Evolutionary conservation across 2,113 vertebrate species (phyloP).

Genomic region (Chloropsis cyanopogon): DNA sequence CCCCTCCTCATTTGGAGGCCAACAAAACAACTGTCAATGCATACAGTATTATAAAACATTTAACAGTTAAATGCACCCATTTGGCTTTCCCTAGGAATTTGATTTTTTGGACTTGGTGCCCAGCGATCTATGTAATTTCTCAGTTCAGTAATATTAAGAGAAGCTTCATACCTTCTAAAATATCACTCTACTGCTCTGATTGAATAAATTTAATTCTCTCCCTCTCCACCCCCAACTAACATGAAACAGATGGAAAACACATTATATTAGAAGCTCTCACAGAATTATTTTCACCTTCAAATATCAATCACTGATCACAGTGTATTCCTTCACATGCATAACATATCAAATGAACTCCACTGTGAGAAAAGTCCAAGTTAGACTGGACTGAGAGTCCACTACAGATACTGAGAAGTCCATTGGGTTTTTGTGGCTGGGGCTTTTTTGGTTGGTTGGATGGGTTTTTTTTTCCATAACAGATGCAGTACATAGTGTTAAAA

Average conservation of each 20-base stretch:
- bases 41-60: background rate
- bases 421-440: background rate
- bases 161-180: conserved; percentile 25
- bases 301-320: background rate
- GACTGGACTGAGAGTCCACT: background rate
- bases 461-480: background rate
- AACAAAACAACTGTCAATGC: conserved; percentile 8
- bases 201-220: background rate
- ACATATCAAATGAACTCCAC: background rate
- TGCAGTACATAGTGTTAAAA: background rate
- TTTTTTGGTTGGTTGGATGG: background rate
- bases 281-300: background rate
- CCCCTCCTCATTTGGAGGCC: background rate
- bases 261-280: background rate
- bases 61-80: conserved; percentile 7
- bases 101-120: conserved; percentile 3
- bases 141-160: background rate
- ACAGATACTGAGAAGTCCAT: background rate
- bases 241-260: conserved; percentile 25
- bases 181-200: background rate
- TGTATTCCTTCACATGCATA: background rate
- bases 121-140: background rate
- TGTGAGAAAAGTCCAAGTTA: background rate
- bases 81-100: conserved; percentile 14
- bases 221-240: background rate